Evolutionary conservation across 1,140 invertebrate genomes (phyloP).

Genomic region (Metaphire vulgaris): DNA sequence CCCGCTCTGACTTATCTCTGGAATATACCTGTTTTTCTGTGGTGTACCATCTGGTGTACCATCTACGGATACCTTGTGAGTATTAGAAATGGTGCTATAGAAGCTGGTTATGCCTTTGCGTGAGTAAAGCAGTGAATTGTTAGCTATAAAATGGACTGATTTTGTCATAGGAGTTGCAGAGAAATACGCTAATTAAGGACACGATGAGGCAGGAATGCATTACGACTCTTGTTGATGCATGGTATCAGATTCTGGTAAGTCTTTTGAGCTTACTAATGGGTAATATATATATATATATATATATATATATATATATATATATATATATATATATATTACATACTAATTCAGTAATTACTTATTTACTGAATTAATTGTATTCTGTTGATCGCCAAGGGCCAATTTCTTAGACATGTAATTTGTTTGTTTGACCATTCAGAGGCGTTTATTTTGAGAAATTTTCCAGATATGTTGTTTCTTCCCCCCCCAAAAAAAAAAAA

Average conservation of each 20-base stretch:
- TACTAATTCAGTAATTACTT: neutral
- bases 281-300: neutral
- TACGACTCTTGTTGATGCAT: constrained; percentile 55
- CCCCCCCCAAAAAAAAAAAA: too few relatives aligned
- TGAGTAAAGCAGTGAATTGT: too few relatives aligned
- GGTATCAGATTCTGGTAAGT: constrained; percentile 58
- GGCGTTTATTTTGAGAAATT: too few relatives aligned
- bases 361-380: neutral
- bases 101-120: too few relatives aligned
- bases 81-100: too few relatives aligned
- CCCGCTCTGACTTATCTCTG: too few relatives aligned
- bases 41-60: too few relatives aligned
- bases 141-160: too few relatives aligned
- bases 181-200: constrained; percentile 58
- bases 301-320: neutral
- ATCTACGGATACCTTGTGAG: too few relatives aligned
- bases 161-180: constrained; percentile 50
- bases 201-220: constrained; percentile 57
- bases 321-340: neutral
- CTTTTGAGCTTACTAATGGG: neutral
- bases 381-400: neutral
- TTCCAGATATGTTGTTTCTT: too few relatives aligned
- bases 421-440: neutral
- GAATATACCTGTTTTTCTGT: too few relatives aligned
- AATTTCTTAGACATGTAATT: neutral